A percentile compares a stretch with the other conserved stretches of the same genome.
Evolutionary conservation across 2,888 invertebrate species (phyloP).

Genomic region (Cheilosia impressa): DNA sequence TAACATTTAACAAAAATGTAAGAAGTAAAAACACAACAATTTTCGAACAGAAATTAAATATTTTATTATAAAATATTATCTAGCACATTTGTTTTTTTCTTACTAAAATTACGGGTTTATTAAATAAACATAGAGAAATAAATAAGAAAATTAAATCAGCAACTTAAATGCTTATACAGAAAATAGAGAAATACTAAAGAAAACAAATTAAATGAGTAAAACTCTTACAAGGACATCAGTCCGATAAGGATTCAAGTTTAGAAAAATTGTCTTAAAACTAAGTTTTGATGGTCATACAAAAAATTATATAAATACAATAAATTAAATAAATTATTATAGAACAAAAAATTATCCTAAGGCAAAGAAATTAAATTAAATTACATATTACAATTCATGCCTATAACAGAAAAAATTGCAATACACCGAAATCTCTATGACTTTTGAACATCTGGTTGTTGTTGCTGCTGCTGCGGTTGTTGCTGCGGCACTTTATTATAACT

Average conservation of each 20-base stretch:
- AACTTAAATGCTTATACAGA: neutral
- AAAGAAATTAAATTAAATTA: slow-evolving; percentile 60
- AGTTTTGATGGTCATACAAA: neutral
- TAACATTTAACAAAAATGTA: too few species aligned
- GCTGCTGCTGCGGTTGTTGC: slow-evolving; percentile 77
- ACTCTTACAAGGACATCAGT: neutral
- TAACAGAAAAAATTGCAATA: slow-evolving; percentile 52
- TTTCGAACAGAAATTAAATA: slow-evolving; percentile 48
- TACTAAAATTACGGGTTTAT: neutral
- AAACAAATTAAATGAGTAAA: slow-evolving; percentile 31
- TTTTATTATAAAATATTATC: slow-evolving; percentile 73
- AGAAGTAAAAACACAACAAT: slow-evolving; percentile 1
- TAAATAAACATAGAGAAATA: slow-evolving; percentile 18
- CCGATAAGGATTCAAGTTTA: neutral
- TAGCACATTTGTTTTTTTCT: slow-evolving; percentile 36
- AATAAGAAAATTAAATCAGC: slow-evolving; percentile 33
- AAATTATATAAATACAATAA: slow-evolving; percentile 66
- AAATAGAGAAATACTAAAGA: slow-evolving; percentile 17
- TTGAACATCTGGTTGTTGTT: slow-evolving; percentile 64
- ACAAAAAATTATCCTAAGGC: slow-evolving; percentile 40
- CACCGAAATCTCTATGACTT: slow-evolving; percentile 70
- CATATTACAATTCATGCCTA: slow-evolving; percentile 59
- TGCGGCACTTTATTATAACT: slow-evolving; percentile 84
- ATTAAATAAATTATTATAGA: slow-evolving; percentile 71
- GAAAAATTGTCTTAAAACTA: neutral